These are phyloP conservation scores for Drosophila putrida DNA, from an alignment of 2,888 invertebrate genomes.

Conservation along the genomic window DNA sequence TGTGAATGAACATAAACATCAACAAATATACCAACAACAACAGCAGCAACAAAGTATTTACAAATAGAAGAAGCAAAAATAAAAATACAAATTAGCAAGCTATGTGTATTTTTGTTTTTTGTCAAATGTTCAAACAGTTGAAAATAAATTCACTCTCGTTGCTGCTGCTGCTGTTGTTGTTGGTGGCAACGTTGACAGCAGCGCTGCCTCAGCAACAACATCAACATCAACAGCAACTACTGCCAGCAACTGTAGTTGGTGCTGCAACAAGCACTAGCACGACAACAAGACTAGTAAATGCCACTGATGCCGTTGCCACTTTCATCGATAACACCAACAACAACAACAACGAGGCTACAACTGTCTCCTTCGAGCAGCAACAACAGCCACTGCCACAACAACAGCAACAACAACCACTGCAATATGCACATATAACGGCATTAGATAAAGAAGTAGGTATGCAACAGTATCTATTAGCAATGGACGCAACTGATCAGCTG, in stretches of 20 bases:
- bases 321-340: conserved; percentile 68
- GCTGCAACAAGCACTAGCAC: conserved; percentile 20
- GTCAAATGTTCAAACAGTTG: conserved; percentile 64
- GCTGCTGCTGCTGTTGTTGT: conserved; percentile 64
- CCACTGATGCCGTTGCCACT: conserved; percentile 58
- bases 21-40: conserved; percentile 22
- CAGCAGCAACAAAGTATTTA: conserved; percentile 15
- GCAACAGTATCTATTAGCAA: conserved; percentile 67
- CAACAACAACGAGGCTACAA: conserved; percentile 40
- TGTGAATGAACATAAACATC: conserved; percentile 29
- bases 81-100: conserved; percentile 33
- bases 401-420: conserved; percentile 45
- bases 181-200: conserved; percentile 51
- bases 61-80: conserved; percentile 13
- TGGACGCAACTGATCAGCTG: conserved; percentile 35
- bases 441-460: conserved; percentile 85
- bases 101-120: conserved; percentile 29
- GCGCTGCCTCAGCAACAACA: conserved; percentile 50
- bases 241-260: conserved; percentile 31
- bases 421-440: conserved; percentile 75
- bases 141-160: conserved; percentile 75
- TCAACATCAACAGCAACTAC: conserved; percentile 33
- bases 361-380: conserved; percentile 50
- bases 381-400: conserved; percentile 42
- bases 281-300: conserved; percentile 55